Base-by-base conservation (phyloP, 2,888 invertebrate species). In the Cataglyphis altisquamis region DNA sequence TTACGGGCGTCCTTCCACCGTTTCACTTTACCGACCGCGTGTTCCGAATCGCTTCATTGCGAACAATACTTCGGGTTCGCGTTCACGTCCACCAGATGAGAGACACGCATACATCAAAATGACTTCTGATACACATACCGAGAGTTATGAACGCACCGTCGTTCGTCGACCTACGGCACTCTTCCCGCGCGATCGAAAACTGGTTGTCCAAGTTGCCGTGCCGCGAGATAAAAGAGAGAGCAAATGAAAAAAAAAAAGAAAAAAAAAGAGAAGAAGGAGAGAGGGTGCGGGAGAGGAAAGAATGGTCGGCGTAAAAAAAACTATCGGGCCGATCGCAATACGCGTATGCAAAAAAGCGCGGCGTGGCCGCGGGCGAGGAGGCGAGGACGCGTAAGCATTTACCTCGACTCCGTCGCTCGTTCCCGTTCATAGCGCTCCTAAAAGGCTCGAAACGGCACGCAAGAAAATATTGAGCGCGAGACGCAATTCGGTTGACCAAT, bases 101-200 rank as follows among this genome's bases (percentile, higher is more conserved):
- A 72, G n/a, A 52, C 52, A 18, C 83, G 36, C 82, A 21, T 39
- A 57, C 32, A 77, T 66, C 81, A 32, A 73, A 80, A 86, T 84
- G 86, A 90, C 86, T 90, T 87, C 86, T 90, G 90, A 91, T 92
- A 89, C 88, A 91, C 86, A 90, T 90, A 90, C 91, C 89, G 86
- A 91, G 92, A 93, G 89, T 93, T 93, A 93, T 91, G 91, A 93
- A 90, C 91, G 88, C 91, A 88, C 90, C 92, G 93, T 93, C 92
- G 93, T 93, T 91, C 93, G 91, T 91, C 93, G 93, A 93, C 93
- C 93, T 91, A 92, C 84, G 89, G 83, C 68, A 87, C 89, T 86
- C 85, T 84, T 86, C 83, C 84, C 85, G 87, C 89, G 87, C 88
- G 86, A 84, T 84, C 90, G 89, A 92, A 92, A 93, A 94, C 93